Base-by-base conservation (phyloP, 2,888 invertebrate species). In the Drosophila limbata region DNA sequence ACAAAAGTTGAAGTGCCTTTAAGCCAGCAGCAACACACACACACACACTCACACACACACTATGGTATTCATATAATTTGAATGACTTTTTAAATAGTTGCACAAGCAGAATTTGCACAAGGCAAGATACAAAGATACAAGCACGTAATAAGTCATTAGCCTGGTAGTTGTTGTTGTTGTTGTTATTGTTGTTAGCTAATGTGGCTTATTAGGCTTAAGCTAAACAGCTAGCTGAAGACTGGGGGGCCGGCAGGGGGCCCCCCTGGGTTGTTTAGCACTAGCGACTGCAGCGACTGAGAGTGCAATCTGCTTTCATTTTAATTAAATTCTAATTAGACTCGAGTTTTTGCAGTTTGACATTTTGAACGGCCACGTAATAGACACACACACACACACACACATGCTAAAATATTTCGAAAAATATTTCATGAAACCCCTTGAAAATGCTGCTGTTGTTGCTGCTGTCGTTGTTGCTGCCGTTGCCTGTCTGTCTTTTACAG, bases 71-170 rank as follows among this genome's bases (percentile, higher is more conserved):
- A 84, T 72, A 77, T 90, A 89, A 90, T 90, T 91, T 89, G 86
- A 87, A 91, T 91, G 91, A 87, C 89, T 91, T 91, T 91, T 91
- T 91, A 90, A 91, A 91, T 91, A 91, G 91, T 91, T 91, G 80
- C 47, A 40, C 51, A 48, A 48, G 48, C 6, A 33, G 50, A 50
- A 35, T 33, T 50, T 50, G n/a, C 50, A 40, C 45, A 28, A 28
- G 55, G 48, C 55, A 59, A 62, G 53, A 65, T 48, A 63, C 50
- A 62, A 62, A 42, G 51, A 63, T 60, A 35, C 61, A 44, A 48
- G 59, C 68, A 74, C 78, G 69, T 86, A 90, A 91, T 90, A 89
- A 90, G 84, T 91, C 91, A 90, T 90, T 91, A 90, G 84, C 81
- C 45, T n/a, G 19, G 35, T 53, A 51, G 48, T 45, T 28, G 51